Base-by-base conservation (phyloP, 2,113 vertebrate genomes). In the Typhlomys cinereus region DNA sequence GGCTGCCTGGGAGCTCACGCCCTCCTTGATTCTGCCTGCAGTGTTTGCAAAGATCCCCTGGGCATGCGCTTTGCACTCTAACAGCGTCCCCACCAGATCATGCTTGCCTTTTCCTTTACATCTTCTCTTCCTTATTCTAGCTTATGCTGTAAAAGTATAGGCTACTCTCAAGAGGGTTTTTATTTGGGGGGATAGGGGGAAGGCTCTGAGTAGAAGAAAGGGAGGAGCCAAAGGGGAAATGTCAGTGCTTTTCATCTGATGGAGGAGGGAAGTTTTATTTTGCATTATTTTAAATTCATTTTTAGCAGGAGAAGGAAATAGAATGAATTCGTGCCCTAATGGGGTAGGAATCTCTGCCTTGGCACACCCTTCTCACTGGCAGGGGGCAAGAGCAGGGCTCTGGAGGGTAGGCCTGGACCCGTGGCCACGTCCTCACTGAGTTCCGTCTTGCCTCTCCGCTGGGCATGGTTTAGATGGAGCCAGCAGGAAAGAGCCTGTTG, bases 31-130 rank as follows among this genome's bases (percentile, higher is more conserved):
- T 79, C 69, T 82, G n/a, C 50, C 86, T 91, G 44, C 34, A n/a
- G 20, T 2, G 1, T 88, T 50, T 73, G 52, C 11, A 2, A 69
- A 62, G 66, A 29, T 88, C 71, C 82, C 88, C 59, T 39, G 74
- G 94, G 87, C 92, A 39, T 96, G 94, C 50, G 15, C 71, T 93
- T 94, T 92, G 31, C 67, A 67, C 18, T 84, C 87, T 96, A 73
- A 91, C 85, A 88, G 93, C 83, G 70, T 85, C 69, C 29, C 20
- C 5, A 20, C 36, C 75, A 5, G 50, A 1, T 57, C 39, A n/a
- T 61, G 44, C 34, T 64, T 73, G 70, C 81, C 31, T 85, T 93
- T 48, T 75, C 83, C 92, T 71, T 75, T 66, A 62, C 52, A 27
- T 79, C 31, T 83, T 62, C n/a, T 52, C 80, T 88, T 89, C 84